Percentiles rank a stretch among this genome's conserved stretches.
phyloP scores from a whole-genome alignment of 2,888 invertebrate species.

The Scaptomyza parva region DNA sequence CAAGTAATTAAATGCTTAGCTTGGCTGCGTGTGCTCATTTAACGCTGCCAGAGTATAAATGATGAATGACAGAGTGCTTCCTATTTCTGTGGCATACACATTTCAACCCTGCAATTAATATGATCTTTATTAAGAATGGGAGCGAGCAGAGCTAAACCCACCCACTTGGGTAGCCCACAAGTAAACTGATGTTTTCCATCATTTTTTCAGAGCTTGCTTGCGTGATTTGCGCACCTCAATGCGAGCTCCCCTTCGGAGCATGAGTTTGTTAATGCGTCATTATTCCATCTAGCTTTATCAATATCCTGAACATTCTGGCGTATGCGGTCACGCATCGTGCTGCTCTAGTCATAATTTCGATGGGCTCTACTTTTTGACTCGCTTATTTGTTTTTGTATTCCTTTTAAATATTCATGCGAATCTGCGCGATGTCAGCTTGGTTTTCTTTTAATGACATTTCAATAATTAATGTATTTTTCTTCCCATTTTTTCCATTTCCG shows the following conservation, averaged over 20 bases:
- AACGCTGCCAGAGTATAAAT: slow-evolving; percentile 47
- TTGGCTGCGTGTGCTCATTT: slow-evolving; percentile 55
- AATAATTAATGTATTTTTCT: slow-evolving; percentile 82
- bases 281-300: slow-evolving; percentile 43
- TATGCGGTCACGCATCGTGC: slow-evolving; percentile 74
- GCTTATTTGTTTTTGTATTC: slow-evolving; percentile 35
- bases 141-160: slow-evolving; percentile 35
- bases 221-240: slow-evolving; percentile 71
- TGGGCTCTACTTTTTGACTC: slow-evolving; percentile 6
- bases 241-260: neutral
- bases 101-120: slow-evolving; percentile 82
- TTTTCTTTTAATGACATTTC: slow-evolving; percentile 81
- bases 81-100: slow-evolving; percentile 40
- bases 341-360: slow-evolving; percentile 66
- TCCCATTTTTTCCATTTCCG: slow-evolving; percentile 65
- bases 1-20: slow-evolving; percentile 71
- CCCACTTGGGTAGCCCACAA: slow-evolving; percentile 24
- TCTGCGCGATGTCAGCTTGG: slow-evolving; percentile 66
- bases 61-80: slow-evolving; percentile 68
- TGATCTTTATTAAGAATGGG: slow-evolving; percentile 73
- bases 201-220: slow-evolving; percentile 48
- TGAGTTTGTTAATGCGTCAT: slow-evolving; percentile 51
- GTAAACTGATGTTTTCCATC: slow-evolving; percentile 46
- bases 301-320: slow-evolving; percentile 49
- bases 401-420: slow-evolving; percentile 80